Conservation (phyloP, 30 jellyfish, hydroid and myxozoan genomes). For the Turritopsis dohrnii region DNA sequence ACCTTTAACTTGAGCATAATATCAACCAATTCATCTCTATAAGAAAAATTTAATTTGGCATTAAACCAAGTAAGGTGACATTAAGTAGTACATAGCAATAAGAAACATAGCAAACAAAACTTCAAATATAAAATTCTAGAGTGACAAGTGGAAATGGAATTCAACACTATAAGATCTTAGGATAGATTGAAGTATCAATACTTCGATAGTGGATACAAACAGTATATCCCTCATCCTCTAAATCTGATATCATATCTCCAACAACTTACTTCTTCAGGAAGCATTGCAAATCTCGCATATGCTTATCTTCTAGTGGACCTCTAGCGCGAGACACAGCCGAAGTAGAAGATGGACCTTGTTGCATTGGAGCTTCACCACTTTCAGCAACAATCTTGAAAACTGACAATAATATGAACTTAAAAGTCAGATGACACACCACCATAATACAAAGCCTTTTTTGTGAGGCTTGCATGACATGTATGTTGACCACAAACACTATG, state of each 20-base stretch:
- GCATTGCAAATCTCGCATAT: conserved; percentile 11
- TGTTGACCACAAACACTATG: background rate
- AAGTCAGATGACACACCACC: background rate
- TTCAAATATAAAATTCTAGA: no score
- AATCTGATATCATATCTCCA: background rate
- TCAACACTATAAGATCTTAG: no score
- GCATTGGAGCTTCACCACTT: conserved; percentile 3
- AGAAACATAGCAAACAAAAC: no score
- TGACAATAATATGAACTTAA: background rate
- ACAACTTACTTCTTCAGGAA: background rate
- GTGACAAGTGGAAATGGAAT: no score
- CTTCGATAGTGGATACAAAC: background rate
- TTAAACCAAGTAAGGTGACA: no score
- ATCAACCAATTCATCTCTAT: background rate
- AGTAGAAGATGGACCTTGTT: conserved; percentile 17
- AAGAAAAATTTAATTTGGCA: background rate
- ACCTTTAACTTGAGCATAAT: background rate
- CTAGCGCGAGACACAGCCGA: conserved; percentile 4
- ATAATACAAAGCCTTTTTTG: background rate
- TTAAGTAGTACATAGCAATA: no score
- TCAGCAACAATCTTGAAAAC: conserved; percentile 20
- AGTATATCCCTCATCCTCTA: background rate
- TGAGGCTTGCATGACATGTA: background rate
- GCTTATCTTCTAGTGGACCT: conserved; percentile 20
- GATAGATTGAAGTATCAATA: no score